Conservation (phyloP, 2,113 vertebrate species). For the Callospermophilus lateralis region DNA sequence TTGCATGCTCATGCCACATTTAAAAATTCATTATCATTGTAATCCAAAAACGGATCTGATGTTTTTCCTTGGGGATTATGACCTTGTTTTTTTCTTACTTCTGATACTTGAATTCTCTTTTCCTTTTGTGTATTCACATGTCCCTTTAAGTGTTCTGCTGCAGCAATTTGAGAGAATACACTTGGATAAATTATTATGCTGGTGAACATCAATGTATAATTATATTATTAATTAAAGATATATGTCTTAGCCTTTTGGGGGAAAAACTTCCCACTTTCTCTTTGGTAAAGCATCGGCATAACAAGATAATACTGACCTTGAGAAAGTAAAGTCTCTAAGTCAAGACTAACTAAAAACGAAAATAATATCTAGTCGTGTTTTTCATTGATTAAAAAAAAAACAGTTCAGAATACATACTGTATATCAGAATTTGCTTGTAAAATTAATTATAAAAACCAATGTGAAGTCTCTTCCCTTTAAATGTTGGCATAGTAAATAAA, state of each 20-base stretch:
- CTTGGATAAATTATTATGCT: slow-evolving; percentile 72
- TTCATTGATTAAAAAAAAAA: slow-evolving; percentile 74
- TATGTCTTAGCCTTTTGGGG: slow-evolving; percentile 73
- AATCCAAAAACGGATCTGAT: neutral
- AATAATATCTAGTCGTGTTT: slow-evolving; percentile 82
- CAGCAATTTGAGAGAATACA: slow-evolving; percentile 79
- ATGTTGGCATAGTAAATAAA: slow-evolving; percentile 89
- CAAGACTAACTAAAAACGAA: slow-evolving; percentile 76
- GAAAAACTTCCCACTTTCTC: slow-evolving; percentile 84
- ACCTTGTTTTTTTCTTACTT: slow-evolving; percentile 78
- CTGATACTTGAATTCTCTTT: slow-evolving; percentile 74
- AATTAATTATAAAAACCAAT: slow-evolving; percentile 86
- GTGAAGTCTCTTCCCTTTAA: slow-evolving; percentile 88
- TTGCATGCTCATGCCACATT: slow-evolving; percentile 77
- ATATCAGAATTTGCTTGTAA: slow-evolving; percentile 89
- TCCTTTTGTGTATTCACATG: slow-evolving; percentile 60
- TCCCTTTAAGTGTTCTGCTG: slow-evolving; percentile 72
- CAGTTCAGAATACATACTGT: slow-evolving; percentile 87
- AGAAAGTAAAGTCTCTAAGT: slow-evolving; percentile 78
- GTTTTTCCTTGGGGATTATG: slow-evolving; percentile 62
- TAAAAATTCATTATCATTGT: slow-evolving; percentile 61
- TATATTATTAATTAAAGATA: slow-evolving; percentile 75
- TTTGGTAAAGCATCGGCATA: slow-evolving; percentile 78
- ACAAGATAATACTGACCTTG: slow-evolving; percentile 57
- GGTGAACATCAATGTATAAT: slow-evolving; percentile 66